Conservation (phyloP, 2,888 invertebrate species). For the Pristionchus entomophagus region DNA sequence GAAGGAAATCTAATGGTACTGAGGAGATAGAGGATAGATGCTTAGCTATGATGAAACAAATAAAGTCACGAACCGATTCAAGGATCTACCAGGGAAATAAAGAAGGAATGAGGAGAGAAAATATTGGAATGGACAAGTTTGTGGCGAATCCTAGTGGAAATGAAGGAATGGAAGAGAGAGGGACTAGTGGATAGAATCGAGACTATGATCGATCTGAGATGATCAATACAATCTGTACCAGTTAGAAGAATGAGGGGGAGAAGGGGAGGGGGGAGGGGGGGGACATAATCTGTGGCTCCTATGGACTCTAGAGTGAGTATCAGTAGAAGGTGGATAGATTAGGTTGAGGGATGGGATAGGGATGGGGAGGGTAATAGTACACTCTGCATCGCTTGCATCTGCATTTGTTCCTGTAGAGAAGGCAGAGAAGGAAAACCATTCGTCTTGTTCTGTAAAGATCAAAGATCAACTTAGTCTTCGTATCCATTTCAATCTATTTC, state of each 20-base stretch:
- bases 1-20: neutral
- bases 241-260: neutral
- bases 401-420: neutral
- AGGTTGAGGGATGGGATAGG: neutral
- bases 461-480: neutral
- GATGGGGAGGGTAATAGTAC: neutral
- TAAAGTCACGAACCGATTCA: neutral
- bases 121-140: neutral
- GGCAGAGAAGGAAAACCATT: neutral
- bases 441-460: constrained; percentile 9
- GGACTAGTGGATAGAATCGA: neutral
- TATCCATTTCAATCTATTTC: neutral
- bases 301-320: neutral
- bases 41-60: neutral
- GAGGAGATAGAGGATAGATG: neutral
- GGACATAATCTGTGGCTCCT: neutral
- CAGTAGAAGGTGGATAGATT: neutral
- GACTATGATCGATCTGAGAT: neutral
- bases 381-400: neutral
- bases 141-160: constrained; percentile 20
- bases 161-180: neutral
- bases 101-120: constrained; percentile 11
- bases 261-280: neutral
- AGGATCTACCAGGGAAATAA: neutral
- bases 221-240: constrained; percentile 22